A percentile compares a stretch with the other conserved stretches of the same genome.
Conservation (phyloP, 2,888 invertebrate genomes). For the Coenonympha glycerion region DNA sequence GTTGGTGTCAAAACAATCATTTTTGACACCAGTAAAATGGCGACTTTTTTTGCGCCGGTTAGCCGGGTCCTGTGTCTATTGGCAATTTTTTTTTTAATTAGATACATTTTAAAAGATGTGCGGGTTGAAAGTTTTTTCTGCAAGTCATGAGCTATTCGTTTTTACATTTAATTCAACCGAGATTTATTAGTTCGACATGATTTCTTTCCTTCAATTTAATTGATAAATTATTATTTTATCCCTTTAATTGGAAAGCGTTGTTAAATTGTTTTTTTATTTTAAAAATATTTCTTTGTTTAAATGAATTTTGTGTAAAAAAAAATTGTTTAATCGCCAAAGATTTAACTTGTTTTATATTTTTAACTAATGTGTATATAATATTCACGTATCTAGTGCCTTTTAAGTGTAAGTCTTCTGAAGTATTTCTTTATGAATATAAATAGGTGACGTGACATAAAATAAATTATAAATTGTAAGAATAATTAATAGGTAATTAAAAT, state of each 20-base stretch:
- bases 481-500: neutral
- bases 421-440: neutral
- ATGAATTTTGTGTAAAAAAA: neutral
- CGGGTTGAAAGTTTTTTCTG: no score
- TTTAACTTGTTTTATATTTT: conserved; percentile 28
- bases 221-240: neutral
- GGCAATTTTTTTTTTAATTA: no score
- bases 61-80: no score
- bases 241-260: neutral
- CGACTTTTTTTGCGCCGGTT: no score
- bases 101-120: no score
- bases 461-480: neutral
- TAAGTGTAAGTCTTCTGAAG: neutral
- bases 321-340: conserved; percentile 21
- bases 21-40: no score
- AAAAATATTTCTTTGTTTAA: neutral
- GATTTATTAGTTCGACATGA: neutral
- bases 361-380: conserved; percentile 38
- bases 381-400: conserved; percentile 20
- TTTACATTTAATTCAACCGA: no score
- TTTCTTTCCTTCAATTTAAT: neutral
- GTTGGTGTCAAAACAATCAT: no score
- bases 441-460: neutral
- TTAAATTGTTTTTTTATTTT: neutral
- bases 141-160: no score